These are phyloP conservation scores for Protobothrops flavoviridis DNA, from an alignment of 2,113 vertebrate genomes.

Conservation along the genomic window DNA sequence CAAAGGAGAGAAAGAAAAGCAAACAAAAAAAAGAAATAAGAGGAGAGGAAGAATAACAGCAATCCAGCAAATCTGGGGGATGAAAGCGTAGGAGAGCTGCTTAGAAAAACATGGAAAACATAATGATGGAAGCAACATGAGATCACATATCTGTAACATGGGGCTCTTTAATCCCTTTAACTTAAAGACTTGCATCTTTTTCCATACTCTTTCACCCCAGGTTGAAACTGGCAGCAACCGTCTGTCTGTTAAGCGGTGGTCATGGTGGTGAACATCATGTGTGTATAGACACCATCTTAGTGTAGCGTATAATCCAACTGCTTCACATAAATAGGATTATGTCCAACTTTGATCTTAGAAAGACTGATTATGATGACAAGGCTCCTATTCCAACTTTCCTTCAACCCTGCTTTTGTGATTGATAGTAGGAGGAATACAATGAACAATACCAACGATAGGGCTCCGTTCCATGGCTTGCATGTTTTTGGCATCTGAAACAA, in stretches of 20 bases:
- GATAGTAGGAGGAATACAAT: background rate
- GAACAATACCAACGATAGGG: background rate
- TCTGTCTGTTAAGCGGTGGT: background rate
- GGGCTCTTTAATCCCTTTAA: background rate
- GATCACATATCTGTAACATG: background rate
- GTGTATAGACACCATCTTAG: background rate
- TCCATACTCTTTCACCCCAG: background rate
- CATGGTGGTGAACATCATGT: too few relatives aligned
- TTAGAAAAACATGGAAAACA: background rate
- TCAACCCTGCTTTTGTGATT: background rate
- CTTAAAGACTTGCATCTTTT: background rate
- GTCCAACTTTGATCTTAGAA: background rate
- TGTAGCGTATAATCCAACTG: background rate
- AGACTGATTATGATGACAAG: background rate
- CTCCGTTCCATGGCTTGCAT: background rate
- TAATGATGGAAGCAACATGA: background rate
- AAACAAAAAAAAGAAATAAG: constrained; percentile 22
- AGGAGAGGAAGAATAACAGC: background rate
- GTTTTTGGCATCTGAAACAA: background rate
- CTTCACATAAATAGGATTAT: background rate
- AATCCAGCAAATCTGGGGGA: background rate
- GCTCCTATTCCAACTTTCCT: background rate
- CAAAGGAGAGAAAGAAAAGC: background rate
- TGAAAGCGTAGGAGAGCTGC: background rate
- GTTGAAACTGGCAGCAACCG: background rate